Base-by-base conservation (phyloP, 2,888 invertebrate species). In the Rugalucina vietnamica region DNA sequence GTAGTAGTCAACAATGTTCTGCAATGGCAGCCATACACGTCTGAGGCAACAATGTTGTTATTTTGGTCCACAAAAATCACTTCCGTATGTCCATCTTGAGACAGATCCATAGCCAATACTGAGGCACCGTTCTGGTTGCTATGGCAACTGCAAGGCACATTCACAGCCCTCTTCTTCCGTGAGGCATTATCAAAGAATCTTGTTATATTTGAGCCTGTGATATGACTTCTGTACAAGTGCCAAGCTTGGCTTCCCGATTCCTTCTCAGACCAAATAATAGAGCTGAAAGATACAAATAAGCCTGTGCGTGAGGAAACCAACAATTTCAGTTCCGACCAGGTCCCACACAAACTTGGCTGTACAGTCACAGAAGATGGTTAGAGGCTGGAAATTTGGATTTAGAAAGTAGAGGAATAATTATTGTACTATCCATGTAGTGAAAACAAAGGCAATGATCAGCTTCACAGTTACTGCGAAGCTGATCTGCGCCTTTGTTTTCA, bases 51-150 rank as follows among this genome's bases (percentile, higher is more conserved):
- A n/a, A 93, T 85, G 21, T 87, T 71, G 0, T 85, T 84, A 2
- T n/a, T 49, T 4, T 32, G 71, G 65, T 93, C 90, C 18, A 89
- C 89, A 79, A 91, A 89, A 34, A 92, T 75, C 2, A 93, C 85
- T 73, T 91, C 91, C 34, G 90, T 92, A 14, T 87, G 71, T 2
- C 90, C 90, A 34, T 90, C 89, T 82, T 95, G 96, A 0, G 97
- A 96, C 93, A 97, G 96, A 92, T 97, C 97, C 18, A 97, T 95
- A 0, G 97, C 96, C 91, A 97, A 96, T 0, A 96, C 95, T 83
- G 96, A 96, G 10, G 96, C 96, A 2, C 97, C 96, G 87, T 96
- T 95, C 24, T 96, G 96, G 86, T 96, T 95, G 0, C 80, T 37
- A 0, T 97, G 96, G 91, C 97, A 97, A 88, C 96, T 96, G 92